Percentiles rank a stretch among this genome's conserved stretches.
Evolutionary conservation across 2,797 vertebrate genomes (phyloP).

Genomic region (Alosa sapidissima): DNA sequence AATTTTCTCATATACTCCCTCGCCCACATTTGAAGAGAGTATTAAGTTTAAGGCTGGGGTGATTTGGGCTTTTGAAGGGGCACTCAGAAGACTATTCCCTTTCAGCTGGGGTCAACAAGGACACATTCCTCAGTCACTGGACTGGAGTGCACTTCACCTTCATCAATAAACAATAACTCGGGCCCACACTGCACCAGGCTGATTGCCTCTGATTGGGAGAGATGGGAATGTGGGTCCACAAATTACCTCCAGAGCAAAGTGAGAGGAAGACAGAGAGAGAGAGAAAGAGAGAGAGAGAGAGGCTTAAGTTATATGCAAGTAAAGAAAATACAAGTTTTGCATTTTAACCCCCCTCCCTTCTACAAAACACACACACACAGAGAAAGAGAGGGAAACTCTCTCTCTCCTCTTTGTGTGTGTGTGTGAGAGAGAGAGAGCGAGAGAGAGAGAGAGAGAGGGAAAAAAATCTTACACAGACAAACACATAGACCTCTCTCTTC

Average conservation of each 20-base stretch:
- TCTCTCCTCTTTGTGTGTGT: neutral
- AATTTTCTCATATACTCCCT: neutral
- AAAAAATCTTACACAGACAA: neutral
- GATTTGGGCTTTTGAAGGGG: neutral
- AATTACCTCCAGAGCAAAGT: neutral
- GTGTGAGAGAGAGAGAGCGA: neutral
- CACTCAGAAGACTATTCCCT: neutral
- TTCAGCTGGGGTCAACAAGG: slow-evolving; percentile 3
- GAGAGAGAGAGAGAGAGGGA: neutral
- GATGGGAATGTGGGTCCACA: neutral
- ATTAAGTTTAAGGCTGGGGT: neutral
- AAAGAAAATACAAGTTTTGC: neutral
- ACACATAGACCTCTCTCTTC: neutral
- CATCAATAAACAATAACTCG: slow-evolving; percentile 13
- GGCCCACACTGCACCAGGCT: neutral
- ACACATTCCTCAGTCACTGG: neutral
- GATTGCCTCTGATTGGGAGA: slow-evolving; percentile 7
- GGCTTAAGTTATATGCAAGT: neutral
- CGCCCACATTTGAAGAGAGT: neutral
- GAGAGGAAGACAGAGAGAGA: neutral
- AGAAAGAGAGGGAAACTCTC: neutral
- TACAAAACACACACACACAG: neutral
- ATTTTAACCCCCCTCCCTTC: neutral
- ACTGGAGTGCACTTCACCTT: slow-evolving; percentile 10
- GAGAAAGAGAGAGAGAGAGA: neutral